Percentiles rank a stretch among this genome's conserved stretches.
phyloP scores from a whole-genome alignment of 1,140 invertebrate genomes.

The Bombus picipes region DNA sequence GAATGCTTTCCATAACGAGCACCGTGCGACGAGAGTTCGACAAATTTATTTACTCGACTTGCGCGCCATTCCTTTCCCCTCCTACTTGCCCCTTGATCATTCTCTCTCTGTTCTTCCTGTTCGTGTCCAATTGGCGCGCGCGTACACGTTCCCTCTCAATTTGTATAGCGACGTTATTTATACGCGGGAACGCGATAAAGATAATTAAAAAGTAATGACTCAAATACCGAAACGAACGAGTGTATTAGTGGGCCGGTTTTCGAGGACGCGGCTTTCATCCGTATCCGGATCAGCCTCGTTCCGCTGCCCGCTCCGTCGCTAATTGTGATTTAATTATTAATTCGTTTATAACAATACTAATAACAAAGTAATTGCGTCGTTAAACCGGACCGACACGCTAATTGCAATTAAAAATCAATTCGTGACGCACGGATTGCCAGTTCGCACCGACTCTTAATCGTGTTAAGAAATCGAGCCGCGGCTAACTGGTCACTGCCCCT shows the following conservation, averaged over 20 bases:
- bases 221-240: conserved; percentile 41
- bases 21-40: conserved; percentile 56
- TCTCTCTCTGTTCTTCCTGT: too few relatives aligned
- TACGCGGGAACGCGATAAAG: conserved; percentile 31
- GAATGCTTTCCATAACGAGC: conserved; percentile 62
- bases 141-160: conserved; percentile 36
- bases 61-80: neutral
- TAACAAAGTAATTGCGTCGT: conserved; percentile 28
- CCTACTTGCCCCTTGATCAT: neutral
- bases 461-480: conserved; percentile 3
- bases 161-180: conserved; percentile 53
- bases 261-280: conserved; percentile 3
- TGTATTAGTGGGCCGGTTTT: conserved; percentile 21
- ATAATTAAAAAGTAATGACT: conserved; percentile 61
- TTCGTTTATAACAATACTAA: conserved; percentile 45
- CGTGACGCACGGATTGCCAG: neutral
- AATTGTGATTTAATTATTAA: conserved; percentile 52
- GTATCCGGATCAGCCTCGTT: neutral
- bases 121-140: neutral
- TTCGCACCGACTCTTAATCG: neutral
- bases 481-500: neutral
- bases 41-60: conserved; percentile 67
- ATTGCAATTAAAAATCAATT: conserved; percentile 40
- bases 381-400: neutral
- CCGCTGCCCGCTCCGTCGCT: neutral